Evolutionary conservation across 1,140 invertebrate genomes (phyloP).

Genomic region (Gyrodactylus bullatarudis): DNA sequence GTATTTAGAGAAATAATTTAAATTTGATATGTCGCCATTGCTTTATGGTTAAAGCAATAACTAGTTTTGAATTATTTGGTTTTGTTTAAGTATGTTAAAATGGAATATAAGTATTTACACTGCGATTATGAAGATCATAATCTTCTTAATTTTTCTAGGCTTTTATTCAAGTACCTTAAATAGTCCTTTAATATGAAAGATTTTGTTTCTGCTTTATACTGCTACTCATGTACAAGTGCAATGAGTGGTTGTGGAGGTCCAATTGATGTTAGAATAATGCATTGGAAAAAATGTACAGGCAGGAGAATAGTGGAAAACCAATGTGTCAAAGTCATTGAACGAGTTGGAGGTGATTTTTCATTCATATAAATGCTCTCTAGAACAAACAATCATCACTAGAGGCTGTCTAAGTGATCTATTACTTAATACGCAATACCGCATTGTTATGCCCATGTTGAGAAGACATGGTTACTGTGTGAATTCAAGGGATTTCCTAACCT

Average conservation of each 20-base stretch:
- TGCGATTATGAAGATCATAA: too few relatives aligned
- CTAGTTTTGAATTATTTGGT: too few relatives aligned
- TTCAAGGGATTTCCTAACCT: neutral
- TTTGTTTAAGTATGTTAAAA: too few relatives aligned
- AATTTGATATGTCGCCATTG: too few relatives aligned
- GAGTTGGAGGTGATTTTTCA: neutral
- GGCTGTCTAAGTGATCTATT: constrained; percentile 1
- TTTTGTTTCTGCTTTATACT: neutral
- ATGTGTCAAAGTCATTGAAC: neutral
- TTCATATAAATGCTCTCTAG: neutral
- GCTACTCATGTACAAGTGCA: neutral
- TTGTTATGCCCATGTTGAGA: neutral
- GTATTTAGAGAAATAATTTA: too few relatives aligned
- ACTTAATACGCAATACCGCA: neutral
- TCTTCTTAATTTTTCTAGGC: too few relatives aligned
- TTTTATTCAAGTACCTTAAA: too few relatives aligned
- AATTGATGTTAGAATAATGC: neutral
- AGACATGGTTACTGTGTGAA: constrained; percentile 3
- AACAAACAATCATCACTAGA: neutral
- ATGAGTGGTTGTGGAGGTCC: neutral
- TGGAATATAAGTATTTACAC: too few relatives aligned
- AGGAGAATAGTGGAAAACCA: neutral
- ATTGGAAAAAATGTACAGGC: neutral
- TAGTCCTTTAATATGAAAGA: too few relatives aligned
- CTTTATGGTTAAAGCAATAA: too few relatives aligned